Percentiles rank a stretch among this genome's conserved stretches.
Conservation (phyloP, 2,888 invertebrate species). For the Hypomecis punctinalis region DNA sequence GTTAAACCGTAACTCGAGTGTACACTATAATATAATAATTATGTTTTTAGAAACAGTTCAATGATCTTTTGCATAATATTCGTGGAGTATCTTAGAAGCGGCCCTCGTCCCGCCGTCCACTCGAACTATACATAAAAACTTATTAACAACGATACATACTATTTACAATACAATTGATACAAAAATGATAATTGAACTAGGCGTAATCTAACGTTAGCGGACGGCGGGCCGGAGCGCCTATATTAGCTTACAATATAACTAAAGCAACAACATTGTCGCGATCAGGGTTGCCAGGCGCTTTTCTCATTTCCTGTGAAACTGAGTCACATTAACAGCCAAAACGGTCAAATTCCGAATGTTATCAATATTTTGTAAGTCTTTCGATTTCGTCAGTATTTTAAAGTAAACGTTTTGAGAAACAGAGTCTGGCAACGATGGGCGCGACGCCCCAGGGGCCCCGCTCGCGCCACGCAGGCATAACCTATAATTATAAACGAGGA, state of each 20-base stretch:
- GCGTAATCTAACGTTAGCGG: constrained; percentile 32
- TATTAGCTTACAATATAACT: constrained; percentile 26
- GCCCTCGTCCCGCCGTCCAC: constrained; percentile 18
- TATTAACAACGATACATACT: constrained; percentile 26
- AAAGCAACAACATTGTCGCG: constrained; percentile 16
- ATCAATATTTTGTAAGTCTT: too few relatives aligned
- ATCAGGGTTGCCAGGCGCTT: background rate
- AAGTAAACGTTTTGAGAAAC: background rate
- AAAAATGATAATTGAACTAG: constrained; percentile 40
- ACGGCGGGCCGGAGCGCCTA: constrained; percentile 7
- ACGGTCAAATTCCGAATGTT: background rate
- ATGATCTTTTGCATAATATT: constrained; percentile 25
- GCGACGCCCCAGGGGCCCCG: background rate
- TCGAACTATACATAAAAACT: constrained; percentile 40
- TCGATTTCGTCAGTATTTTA: too few relatives aligned
- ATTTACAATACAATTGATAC: constrained; percentile 41
- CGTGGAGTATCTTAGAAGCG: constrained; percentile 27
- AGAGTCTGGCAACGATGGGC: background rate
- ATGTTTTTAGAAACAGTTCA: constrained; percentile 41
- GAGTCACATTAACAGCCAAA: background rate
- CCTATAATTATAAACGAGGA: constrained; percentile 41
- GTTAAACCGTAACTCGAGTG: constrained; percentile 47
- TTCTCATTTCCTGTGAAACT: background rate
- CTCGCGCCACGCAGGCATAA: background rate
- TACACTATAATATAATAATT: constrained; percentile 56